phyloP scores from a whole-genome alignment of 2,797 vertebrate species.

The Eospalax fontanierii region DNA sequence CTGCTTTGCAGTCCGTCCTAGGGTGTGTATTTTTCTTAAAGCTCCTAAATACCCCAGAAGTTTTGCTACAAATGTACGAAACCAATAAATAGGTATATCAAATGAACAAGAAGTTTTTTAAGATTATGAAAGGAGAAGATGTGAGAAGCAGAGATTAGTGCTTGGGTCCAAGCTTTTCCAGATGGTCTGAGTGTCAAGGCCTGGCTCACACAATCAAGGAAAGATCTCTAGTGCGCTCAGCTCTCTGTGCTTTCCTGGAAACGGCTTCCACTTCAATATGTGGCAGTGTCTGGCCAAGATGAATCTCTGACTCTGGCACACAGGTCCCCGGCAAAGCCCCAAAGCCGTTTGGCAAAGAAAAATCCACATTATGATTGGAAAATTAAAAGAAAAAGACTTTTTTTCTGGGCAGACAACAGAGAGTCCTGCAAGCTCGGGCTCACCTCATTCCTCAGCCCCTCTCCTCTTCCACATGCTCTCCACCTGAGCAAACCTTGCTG shows the following conservation, averaged over 20 bases:
- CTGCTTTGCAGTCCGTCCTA: background rate
- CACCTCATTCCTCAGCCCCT: constrained; percentile 49
- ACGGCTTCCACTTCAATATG: constrained; percentile 71
- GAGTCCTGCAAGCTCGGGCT: constrained; percentile 35
- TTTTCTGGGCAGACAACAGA: constrained; percentile 73
- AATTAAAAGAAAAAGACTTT: constrained; percentile 83
- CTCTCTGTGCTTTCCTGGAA: constrained; percentile 83
- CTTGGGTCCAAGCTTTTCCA: constrained; percentile 76
- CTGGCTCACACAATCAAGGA: constrained; percentile 71
- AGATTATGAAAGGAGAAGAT: constrained; percentile 76
- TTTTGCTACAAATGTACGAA: constrained; percentile 1
- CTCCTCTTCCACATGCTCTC: background rate
- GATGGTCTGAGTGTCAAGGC: constrained; percentile 77
- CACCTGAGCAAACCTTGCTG: constrained; percentile 9
- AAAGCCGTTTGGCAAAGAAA: constrained; percentile 79
- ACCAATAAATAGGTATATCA: constrained; percentile 44
- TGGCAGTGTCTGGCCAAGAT: constrained; percentile 84
- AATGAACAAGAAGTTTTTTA: constrained; percentile 33
- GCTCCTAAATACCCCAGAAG: background rate
- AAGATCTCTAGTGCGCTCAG: constrained; percentile 77
- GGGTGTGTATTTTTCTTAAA: background rate
- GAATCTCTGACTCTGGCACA: constrained; percentile 78
- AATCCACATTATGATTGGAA: constrained; percentile 80
- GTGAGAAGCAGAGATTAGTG: constrained; percentile 70
- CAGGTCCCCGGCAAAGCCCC: constrained; percentile 73